These are phyloP conservation scores for Timema cristinae DNA, from an alignment of 2,888 invertebrate species.

Conservation along the genomic window DNA sequence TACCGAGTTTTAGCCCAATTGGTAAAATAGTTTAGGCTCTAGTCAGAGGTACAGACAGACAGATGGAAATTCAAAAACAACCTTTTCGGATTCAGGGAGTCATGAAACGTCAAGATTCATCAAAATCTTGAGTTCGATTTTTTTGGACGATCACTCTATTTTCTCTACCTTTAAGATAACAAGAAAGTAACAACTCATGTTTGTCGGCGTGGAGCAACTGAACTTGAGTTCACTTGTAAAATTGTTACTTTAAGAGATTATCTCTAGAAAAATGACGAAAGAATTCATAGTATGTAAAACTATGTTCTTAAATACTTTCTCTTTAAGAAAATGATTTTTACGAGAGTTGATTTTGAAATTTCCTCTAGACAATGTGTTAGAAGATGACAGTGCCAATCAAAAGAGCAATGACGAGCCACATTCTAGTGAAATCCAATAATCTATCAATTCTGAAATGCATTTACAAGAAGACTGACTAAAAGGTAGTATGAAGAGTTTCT, in stretches of 20 bases:
- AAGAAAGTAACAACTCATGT: no score
- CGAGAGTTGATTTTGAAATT: not conserved
- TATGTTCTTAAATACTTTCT: not conserved
- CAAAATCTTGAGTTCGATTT: no score
- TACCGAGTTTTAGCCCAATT: no score
- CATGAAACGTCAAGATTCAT: no score
- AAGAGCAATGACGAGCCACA: not conserved
- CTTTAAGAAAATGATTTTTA: not conserved
- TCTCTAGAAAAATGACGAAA: not conserved
- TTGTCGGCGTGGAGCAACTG: not conserved
- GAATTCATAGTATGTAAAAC: not conserved
- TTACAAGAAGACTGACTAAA: not conserved
- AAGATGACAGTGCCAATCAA: not conserved
- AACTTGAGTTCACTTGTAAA: not conserved
- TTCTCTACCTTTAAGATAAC: no score
- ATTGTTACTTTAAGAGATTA: not conserved
- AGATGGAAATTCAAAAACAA: no score
- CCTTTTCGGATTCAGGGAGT: no score
- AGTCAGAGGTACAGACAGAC: no score
- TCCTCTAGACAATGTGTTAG: not conserved
- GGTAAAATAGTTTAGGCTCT: no score
- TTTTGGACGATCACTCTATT: no score
- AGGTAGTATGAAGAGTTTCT: not conserved
- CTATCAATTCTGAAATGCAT: not conserved
- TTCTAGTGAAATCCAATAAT: not conserved